These are phyloP conservation scores for Nothobranchius kuhntae DNA, from an alignment of 2,113 vertebrate genomes.

Conservation along the genomic window DNA sequence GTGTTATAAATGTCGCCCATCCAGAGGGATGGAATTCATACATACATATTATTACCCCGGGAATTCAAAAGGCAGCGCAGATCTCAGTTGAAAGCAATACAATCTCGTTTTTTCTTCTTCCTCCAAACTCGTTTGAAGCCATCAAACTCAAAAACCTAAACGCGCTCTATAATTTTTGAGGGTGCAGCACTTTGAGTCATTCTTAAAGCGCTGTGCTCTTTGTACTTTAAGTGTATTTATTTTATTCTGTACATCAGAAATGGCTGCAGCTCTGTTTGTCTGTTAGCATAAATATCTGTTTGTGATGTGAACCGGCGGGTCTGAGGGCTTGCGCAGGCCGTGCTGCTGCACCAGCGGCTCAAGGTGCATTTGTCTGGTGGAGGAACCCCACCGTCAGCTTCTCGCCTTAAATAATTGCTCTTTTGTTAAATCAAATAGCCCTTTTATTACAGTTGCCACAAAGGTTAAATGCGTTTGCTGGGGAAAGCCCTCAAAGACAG, in stretches of 20 bases:
- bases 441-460: conserved; percentile 56
- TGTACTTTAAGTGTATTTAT: conserved; percentile 44
- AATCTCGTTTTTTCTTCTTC: conserved; percentile 45
- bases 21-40: conserved; percentile 77
- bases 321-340: neutral
- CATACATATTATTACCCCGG: conserved; percentile 78
- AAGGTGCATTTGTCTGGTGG: conserved; percentile 42
- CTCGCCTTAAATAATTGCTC: conserved; percentile 26
- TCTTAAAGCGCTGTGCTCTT: conserved; percentile 56
- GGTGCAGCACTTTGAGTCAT: conserved; percentile 64
- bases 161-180: conserved; percentile 72
- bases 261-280: conserved; percentile 19
- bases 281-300: conserved; percentile 41
- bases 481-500: conserved; percentile 42
- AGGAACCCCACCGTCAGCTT: conserved; percentile 33
- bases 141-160: conserved; percentile 70
- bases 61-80: conserved; percentile 75
- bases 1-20: conserved; percentile 81
- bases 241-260: conserved; percentile 39
- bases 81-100: conserved; percentile 75
- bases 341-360: conserved; percentile 34
- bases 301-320: conserved; percentile 4
- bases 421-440: conserved; percentile 49
- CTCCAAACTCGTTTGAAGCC: conserved; percentile 55
- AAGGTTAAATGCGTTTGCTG: conserved; percentile 71